Evolutionary conservation across 2,888 invertebrate species (phyloP).

Genomic region (Stenodera caucasica): DNA sequence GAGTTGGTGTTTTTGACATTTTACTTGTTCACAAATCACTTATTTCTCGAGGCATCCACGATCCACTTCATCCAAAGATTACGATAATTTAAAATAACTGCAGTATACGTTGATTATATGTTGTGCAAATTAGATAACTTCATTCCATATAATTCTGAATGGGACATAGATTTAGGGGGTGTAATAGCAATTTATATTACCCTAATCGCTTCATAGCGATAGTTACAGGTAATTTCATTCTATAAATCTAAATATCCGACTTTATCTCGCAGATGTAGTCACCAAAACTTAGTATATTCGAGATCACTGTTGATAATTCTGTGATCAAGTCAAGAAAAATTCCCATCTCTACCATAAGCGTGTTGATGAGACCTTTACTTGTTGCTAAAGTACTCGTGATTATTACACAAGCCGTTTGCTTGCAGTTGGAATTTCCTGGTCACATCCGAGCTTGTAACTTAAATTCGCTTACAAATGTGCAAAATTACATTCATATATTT

Average conservation of each 20-base stretch:
- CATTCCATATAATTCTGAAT: neutral
- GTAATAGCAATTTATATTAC: neutral
- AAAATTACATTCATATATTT: slow-evolving; percentile 35
- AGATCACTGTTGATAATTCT: no score
- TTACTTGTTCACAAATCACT: neutral
- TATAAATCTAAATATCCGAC: neutral
- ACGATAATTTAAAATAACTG: neutral
- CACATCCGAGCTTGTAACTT: slow-evolving; percentile 36
- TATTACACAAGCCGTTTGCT: slow-evolving; percentile 41
- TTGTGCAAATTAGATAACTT: neutral
- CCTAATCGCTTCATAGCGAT: neutral
- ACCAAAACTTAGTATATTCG: no score
- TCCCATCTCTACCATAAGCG: neutral
- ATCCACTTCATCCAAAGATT: neutral
- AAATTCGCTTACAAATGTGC: slow-evolving; percentile 39
- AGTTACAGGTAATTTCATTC: neutral
- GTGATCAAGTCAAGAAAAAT: neutral
- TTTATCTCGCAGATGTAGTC: neutral
- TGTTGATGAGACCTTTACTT: slow-evolving; percentile 25
- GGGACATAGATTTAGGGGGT: neutral
- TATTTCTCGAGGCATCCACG: neutral
- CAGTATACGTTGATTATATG: neutral
- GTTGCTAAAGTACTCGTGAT: slow-evolving; percentile 35
- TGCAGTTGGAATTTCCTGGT: slow-evolving; percentile 40
- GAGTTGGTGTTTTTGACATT: neutral